Evolutionary conservation across 1,140 invertebrate genomes (phyloP).

Genomic region (Meloidogyne chitwoodi): DNA sequence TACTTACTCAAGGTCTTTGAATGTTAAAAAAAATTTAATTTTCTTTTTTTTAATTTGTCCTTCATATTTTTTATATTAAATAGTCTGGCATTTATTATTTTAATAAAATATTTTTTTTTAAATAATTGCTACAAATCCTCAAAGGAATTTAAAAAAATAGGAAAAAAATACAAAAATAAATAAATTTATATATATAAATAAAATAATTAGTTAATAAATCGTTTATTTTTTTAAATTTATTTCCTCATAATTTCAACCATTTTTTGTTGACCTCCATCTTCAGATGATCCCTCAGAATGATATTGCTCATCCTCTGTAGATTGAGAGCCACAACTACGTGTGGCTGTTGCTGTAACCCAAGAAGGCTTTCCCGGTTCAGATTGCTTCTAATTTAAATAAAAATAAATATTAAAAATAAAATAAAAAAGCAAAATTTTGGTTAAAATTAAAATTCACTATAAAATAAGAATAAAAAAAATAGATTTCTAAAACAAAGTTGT

Average conservation of each 20-base stretch:
- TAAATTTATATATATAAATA: constrained; percentile 3
- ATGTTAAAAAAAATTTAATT: background rate
- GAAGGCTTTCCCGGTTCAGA: background rate
- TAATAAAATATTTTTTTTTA: background rate
- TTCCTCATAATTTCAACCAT: constrained; percentile 6
- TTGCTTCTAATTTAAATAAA: background rate
- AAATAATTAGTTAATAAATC: background rate
- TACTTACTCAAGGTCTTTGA: background rate
- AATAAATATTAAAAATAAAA: too few relatives aligned
- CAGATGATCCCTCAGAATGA: constrained; percentile 30
- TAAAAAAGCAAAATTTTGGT: too few relatives aligned
- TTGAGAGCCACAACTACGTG: constrained; percentile 21
- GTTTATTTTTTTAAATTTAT: background rate
- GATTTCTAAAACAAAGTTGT: too few relatives aligned
- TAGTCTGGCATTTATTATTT: background rate
- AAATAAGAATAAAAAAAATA: too few relatives aligned
- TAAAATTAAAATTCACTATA: too few relatives aligned
- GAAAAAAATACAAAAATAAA: background rate
- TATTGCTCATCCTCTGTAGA: constrained; percentile 45
- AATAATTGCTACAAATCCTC: background rate
- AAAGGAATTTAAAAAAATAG: background rate
- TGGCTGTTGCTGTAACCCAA: constrained; percentile 1
- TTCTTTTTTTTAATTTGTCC: background rate
- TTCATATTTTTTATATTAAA: background rate
- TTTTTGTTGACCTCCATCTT: background rate